These are phyloP conservation scores for Peromyscus aztecus DNA, from an alignment of 2,797 vertebrate genomes.

Conservation along the genomic window DNA sequence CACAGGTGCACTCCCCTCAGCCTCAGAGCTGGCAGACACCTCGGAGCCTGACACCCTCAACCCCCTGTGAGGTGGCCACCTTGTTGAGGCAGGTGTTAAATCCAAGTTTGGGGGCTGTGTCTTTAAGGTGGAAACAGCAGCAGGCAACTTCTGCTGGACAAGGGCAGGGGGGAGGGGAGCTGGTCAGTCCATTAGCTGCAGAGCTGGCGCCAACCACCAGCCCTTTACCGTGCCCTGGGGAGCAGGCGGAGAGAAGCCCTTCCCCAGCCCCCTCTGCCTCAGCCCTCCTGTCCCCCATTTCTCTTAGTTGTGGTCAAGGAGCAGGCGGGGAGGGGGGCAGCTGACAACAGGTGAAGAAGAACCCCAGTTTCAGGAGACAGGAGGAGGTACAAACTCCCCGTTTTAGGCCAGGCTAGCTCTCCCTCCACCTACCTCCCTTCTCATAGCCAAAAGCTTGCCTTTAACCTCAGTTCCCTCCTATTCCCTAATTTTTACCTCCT, in stretches of 20 bases:
- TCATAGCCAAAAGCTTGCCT: not conserved
- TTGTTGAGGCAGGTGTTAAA: not conserved
- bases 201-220: conserved; percentile 72
- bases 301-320: conserved; percentile 41
- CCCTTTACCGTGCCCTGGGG: conserved; percentile 70
- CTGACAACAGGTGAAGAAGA: conserved; percentile 36
- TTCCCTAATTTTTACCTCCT: not conserved
- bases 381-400: not conserved
- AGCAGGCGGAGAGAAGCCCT: conserved; percentile 5
- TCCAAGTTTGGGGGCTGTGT: conserved; percentile 58
- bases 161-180: conserved; percentile 59
- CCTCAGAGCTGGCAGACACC: not conserved
- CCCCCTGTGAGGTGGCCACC: not conserved
- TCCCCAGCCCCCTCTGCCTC: conserved; percentile 14
- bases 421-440: not conserved
- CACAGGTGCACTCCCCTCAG: not conserved
- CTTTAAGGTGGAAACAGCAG: conserved; percentile 73
- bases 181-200: conserved; percentile 75
- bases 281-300: not conserved
- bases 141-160: conserved; percentile 41
- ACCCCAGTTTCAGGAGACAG: not conserved
- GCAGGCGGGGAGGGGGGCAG: not conserved
- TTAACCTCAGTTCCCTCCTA: not conserved
- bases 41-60: not conserved
- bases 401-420: not conserved